Percentiles rank a stretch among this genome's conserved stretches.
These are phyloP conservation scores for Nothobranchius kuhntae DNA, from an alignment of 2,113 vertebrate genomes.

Conservation along the genomic window DNA sequence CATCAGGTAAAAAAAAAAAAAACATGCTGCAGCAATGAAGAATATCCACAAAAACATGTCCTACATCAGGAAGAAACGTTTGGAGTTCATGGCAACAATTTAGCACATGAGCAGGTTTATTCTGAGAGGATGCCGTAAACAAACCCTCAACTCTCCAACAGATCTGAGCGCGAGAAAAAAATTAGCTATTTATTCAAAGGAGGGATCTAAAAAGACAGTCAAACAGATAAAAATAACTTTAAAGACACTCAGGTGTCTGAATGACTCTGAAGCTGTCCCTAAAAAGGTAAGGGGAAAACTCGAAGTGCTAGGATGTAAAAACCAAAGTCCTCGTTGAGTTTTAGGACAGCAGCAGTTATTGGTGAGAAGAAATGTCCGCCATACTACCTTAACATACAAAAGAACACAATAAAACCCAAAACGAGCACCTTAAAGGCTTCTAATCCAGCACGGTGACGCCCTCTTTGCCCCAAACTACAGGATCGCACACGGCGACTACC, in stretches of 20 bases:
- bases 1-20: constrained; percentile 8
- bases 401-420: constrained; percentile 85
- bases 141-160: not conserved
- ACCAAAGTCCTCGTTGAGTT: not conserved
- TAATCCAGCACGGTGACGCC: constrained; percentile 51
- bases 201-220: not conserved
- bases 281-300: no score
- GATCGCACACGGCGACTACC: constrained; percentile 31
- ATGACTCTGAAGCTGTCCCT: no score
- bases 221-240: no score
- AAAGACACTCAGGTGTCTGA: no score
- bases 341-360: constrained; percentile 36
- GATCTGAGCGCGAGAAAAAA: constrained; percentile 16
- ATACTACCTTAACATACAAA: constrained; percentile 74
- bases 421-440: constrained; percentile 84
- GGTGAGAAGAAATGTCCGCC: constrained; percentile 72
- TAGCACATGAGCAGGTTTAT: no score
- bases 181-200: not conserved
- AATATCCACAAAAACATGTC: constrained; percentile 4
- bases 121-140: no score
- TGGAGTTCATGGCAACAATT: no score
- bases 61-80: not conserved
- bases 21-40: not conserved
- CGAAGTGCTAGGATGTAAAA: no score
- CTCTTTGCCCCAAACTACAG: constrained; percentile 5